Evolutionary conservation across 2,888 invertebrate species (phyloP).

Genomic region (Arenicola marina): DNA sequence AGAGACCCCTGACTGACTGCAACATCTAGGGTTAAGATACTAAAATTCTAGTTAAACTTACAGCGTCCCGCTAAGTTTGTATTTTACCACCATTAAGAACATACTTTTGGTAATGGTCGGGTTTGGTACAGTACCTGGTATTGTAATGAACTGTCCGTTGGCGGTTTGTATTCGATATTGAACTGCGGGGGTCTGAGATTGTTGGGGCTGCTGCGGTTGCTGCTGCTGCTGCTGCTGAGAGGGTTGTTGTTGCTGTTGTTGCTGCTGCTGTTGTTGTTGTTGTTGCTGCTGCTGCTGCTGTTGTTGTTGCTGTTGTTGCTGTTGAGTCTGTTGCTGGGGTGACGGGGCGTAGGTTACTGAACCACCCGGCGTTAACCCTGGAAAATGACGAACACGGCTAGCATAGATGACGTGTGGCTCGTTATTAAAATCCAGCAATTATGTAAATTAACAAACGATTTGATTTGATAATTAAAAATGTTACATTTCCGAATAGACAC

Average conservation of each 20-base stretch:
- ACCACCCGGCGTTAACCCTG: too few relatives aligned
- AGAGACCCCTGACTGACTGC: too few relatives aligned
- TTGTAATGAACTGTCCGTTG: slow-evolving; percentile 7
- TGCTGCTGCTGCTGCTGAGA: slow-evolving; percentile 5
- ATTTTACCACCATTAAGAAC: background rate
- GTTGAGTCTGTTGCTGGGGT: background rate
- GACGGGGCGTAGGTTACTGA: background rate
- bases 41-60: too few relatives aligned
- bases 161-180: background rate
- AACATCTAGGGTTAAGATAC: too few relatives aligned
- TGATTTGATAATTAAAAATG: too few relatives aligned
- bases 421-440: too few relatives aligned
- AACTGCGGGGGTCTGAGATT: too few relatives aligned
- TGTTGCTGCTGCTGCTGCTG: slow-evolving; percentile 11
- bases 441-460: too few relatives aligned
- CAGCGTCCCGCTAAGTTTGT: too few relatives aligned
- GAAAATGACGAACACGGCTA: too few relatives aligned
- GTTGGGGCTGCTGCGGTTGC: background rate
- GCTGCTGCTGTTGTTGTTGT: slow-evolving; percentile 5
- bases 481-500: too few relatives aligned
- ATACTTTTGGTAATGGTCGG: background rate
- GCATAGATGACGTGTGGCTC: too few relatives aligned
- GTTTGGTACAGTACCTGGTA: slow-evolving; percentile 1
- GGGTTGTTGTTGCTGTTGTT: background rate
- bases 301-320: background rate